Evolutionary conservation across 2,113 vertebrate genomes (phyloP), one percentile per base, ranked within the genome.

Genomic region (Mesocricetus auratus): DNA sequence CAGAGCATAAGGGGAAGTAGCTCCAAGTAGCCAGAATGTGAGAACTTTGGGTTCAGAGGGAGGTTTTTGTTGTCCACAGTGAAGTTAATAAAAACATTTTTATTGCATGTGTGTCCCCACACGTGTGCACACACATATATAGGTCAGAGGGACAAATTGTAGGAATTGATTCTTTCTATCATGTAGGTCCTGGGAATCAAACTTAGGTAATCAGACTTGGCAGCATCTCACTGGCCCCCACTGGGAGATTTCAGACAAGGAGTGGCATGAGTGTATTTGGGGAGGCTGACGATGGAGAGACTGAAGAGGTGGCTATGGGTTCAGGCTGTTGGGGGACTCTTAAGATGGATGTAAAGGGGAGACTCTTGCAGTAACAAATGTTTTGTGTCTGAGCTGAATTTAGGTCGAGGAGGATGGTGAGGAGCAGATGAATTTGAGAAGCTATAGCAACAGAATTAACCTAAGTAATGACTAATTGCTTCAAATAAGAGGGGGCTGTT

Each of bases 21-120:
- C 88, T 74, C n/a, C 69, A 85, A 39, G 42, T 87, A 62, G 31
- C 91, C 86, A 42, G 69, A 79, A n/a, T 71, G 0, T n/a, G 81
- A 95, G 75, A 87, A 91, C 39, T 42, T 93, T 60, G 86, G 66
- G 47, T 47, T 94, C 66, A 74, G 82, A 93, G 83, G 89, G 86
- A 71, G 36, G 11, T 82, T 73, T 33, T 86, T 60, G 69, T 66
- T 62, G 45, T 68, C 50, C 64, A 12, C 69, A 85, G 36, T 22
- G 29, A 75, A 53, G 50, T 33, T 82, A 42, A 42, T 39, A 39
- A 39, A 81, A 53, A 79, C 19, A n/a, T 2, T 24, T 73, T 79
- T 47, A 31, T 29, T 78, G 3, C 24, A 85, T n/a, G 45, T 33
- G 26, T 47, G 42, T 75, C 42, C 42, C 19, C 11, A 42, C 10